Conservation (phyloP, 2,797 vertebrate genomes). For the Pangasius sanitwongsei region DNA sequence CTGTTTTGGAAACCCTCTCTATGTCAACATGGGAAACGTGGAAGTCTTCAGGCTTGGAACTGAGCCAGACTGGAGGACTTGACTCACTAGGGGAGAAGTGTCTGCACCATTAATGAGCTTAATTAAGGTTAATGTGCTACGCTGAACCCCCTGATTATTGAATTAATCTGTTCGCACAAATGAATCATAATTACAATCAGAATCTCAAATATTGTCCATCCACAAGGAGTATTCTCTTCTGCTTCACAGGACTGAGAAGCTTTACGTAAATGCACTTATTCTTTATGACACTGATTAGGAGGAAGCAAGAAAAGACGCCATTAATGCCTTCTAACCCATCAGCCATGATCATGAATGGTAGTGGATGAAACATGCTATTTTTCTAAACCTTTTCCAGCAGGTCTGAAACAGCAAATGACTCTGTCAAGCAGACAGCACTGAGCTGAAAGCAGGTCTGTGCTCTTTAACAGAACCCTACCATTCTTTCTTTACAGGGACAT, state of each 20-base stretch:
- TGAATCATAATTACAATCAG: conserved; percentile 94
- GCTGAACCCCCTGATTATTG: conserved; percentile 88
- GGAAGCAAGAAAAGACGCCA: not conserved
- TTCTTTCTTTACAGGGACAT: conserved; percentile 36
- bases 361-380: conserved; percentile 2
- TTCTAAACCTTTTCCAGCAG: conserved; percentile 1
- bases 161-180: conserved; percentile 89
- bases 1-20: not conserved
- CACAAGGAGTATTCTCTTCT: conserved; percentile 50
- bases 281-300: conserved; percentile 13
- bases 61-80: conserved; percentile 36
- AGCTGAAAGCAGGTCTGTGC: conserved; percentile 3
- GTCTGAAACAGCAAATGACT: conserved; percentile 36
- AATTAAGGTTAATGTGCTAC: conserved; percentile 94
- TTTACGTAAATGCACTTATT: conserved; percentile 20
- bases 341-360: not conserved
- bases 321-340: not conserved
- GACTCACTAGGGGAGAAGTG: conserved; percentile 40
- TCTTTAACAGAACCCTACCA: conserved; percentile 20
- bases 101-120: conserved; percentile 80
- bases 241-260: conserved; percentile 24
- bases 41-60: conserved; percentile 32
- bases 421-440: conserved; percentile 19
- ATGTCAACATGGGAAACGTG: not conserved
- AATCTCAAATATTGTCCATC: conserved; percentile 75